Evolutionary conservation across 1,140 invertebrate genomes (phyloP), one percentile per base, ranked within the genome.

Genomic region (Danaus plexippus): DNA sequence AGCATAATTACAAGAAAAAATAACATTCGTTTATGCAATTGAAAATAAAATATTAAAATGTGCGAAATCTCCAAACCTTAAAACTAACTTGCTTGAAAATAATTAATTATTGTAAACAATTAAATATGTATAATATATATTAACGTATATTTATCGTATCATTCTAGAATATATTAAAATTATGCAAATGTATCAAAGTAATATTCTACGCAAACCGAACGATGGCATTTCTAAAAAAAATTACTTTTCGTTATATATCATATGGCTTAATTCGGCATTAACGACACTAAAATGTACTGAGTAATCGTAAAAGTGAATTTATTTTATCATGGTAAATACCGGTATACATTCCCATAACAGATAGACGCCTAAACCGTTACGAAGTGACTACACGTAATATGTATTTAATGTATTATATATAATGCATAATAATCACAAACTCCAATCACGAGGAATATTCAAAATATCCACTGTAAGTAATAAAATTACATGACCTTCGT

Each of bases 221-320:
- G 71, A 71, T 73, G 65, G 65, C 61, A 65, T 69, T 63, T 63
- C 54, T 47, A 69, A 62, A 66, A 15, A 15, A 52, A 68, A 64
- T 54, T 41, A 57, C 59, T 63, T 63, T 58, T 57, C 56, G 55
- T 50, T 47, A 60, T 63, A 61, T 59, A 61, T 51, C 50, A 52
- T 67, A 73, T 74, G 64, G 61, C 69, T 54, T 70, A 66, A 64
- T 66, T 66, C 59, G 59, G 59, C 56, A 61, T 46, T 61, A 61
- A 55, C 32, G 44, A 52, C 43, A 52, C 53, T 61, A 61, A 22
- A 49, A 49, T 32, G 22, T 32, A 32, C 22, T 32, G 22, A 32
- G 22, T 32, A 32, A 32, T 32, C 22, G 22, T 32, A 32, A 32
- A 32, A 32, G 4, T 32, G 22, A 32, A 32, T 32, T 32, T 32